Base-by-base conservation (phyloP, 2,797 vertebrate genomes). In the Sparus aurata region DNA sequence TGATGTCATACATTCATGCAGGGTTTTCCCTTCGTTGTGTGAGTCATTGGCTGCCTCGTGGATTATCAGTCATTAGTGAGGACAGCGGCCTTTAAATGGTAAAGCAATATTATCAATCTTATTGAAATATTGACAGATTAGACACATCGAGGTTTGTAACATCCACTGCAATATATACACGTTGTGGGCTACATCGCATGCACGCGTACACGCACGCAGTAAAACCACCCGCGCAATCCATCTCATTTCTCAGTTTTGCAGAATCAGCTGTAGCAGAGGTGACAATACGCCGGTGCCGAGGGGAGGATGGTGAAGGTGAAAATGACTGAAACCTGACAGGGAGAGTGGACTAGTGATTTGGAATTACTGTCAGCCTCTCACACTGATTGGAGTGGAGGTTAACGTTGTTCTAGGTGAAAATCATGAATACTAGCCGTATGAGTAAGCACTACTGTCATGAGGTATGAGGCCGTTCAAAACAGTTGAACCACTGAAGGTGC, bases 231-330 rank as follows among this genome's bases (percentile, higher is more conserved):
- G 67, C 77, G 53, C 45, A 58, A 45, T 66, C 60, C 16, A 47
- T 89, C 67, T 84, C 66, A 77, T 82, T 85, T 70, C 65, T 77
- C 59, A 67, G 49, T 89, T 92, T 85, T 92, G 93, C 90, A 86
- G 86, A 87, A 87, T 93, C 92, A 91, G 88, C 91, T 81, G 67
- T 54, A 82, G 59, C 46, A 80, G 83, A 90, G 89, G 87, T 84
- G 87, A 91, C 84, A 77, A 65, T 78, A 67, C 69, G 69, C 75
- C 53, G 63, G 63, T 58, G 77, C 63, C 73, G 78, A 67, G 49
- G 75, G 66, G 69, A 84, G 81, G 77, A 73, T 41, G 50, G 54
- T 72, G 73, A 86, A 89, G 90, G 85, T 92, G 85, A 91, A 88
- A 82, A 85, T 83, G 69, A 86, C 74, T 65, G 77, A 82, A 59